Base-by-base conservation (phyloP, 2,888 invertebrate genomes). In the Epinotia demarniana region DNA sequence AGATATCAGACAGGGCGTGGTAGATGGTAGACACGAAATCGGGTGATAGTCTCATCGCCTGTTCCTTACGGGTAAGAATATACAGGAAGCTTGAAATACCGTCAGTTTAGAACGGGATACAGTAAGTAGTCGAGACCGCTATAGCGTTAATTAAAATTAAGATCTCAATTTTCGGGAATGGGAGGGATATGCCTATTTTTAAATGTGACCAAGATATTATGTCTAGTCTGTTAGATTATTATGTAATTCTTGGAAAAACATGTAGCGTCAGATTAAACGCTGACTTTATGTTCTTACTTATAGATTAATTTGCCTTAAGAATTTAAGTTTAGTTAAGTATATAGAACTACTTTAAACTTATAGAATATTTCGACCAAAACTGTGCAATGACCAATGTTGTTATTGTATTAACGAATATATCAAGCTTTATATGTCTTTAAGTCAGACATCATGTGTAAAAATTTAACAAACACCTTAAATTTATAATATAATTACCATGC, bases 61-160 rank as follows among this genome's bases (percentile, higher is more conserved):
- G 39, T 39, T 39, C 9, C 39, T 39, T 39, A 39, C 12, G n/a
- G 53, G n/a, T 53, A 53, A 53, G 53, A 53, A 33, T 8, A 33
- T 8, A n/a, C n/a, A 53, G 16, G 49, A 16, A 49, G 16, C 49
- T n/a, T 67, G 60, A 60, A 73, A 60, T 49, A 46, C n/a, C 5
- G 5, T 16, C 49, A 49, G n/a, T 49, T 16, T 13, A 0, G 6
- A 16, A 16, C 16, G n/a, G 3, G 12, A 49, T 49, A 49, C 16
- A 33, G 6, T 33, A 16, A 49, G 16, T 49, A 49, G 4, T 13
- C 46, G 13, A 49, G 13, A 16, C 11, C 13, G 46, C 46, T 12
- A 49, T 49, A 3, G 33, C 33, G 8, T 33, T 4, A 33, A 33
- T 33, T 33, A 33, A 33, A 33, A 33, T 3, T 1, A 33, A 6